These are phyloP conservation scores for Mercenaria mercenaria DNA, from an alignment of 1,140 invertebrate species.

Conservation along the genomic window DNA sequence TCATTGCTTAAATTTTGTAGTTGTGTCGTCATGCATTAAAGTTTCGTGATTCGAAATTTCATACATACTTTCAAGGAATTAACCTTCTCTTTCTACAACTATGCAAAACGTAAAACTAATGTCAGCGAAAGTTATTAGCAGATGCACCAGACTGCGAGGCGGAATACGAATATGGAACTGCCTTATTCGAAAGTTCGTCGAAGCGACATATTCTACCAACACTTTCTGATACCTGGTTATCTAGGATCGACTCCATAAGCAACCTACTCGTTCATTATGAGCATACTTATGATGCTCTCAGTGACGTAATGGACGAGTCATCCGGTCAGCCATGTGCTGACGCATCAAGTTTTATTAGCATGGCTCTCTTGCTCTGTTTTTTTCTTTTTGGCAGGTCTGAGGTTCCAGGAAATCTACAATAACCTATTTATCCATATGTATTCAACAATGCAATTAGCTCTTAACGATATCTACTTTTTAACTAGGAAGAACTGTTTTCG, in stretches of 20 bases:
- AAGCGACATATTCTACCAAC: background rate
- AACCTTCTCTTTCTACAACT: no score
- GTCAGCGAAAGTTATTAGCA: background rate
- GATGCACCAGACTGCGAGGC: background rate
- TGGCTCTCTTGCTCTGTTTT: no score
- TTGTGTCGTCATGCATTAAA: background rate
- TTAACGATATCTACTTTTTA: no score
- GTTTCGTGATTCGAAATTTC: background rate
- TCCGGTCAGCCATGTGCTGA: background rate
- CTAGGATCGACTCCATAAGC: background rate
- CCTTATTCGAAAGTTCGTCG: no score
- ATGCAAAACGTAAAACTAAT: background rate
- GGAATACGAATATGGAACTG: background rate
- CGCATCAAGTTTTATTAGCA: background rate
- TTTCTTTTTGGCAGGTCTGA: no score
- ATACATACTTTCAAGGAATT: background rate
- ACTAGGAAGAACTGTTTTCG: no score
- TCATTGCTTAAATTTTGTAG: background rate
- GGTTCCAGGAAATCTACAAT: no score
- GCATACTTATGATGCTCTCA: background rate
- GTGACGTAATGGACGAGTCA: background rate
- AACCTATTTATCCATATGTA: no score
- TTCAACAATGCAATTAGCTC: no score
- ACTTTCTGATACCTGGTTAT: background rate
- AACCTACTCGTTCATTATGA: background rate